Evolutionary conservation across 2,113 vertebrate species (phyloP), one percentile per base, ranked within the genome.

Genomic region (Albula glossodonta): DNA sequence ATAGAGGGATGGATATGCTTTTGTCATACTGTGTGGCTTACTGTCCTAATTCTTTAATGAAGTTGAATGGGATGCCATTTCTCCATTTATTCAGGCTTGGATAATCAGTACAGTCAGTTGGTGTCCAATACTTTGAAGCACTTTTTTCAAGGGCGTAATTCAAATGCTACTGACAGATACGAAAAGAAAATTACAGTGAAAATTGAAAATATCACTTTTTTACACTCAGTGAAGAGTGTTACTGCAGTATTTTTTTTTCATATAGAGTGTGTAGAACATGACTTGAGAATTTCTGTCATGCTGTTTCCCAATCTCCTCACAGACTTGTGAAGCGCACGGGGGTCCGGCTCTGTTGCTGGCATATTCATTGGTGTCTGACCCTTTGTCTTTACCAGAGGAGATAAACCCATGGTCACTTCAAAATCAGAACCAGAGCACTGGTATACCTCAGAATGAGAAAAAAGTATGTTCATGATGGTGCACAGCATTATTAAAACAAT

Each of bases 31-130:
- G 31, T 41, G 12, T 60, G 53, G 81, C 4, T 41, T 41, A 82
- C n/a, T 11, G n/a, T 81, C 57, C 15, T 57, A 41, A 9, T 31
- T 9, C n/a, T 60, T 12, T 41, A 57, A 31, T 60, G 7, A 82
- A 57, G 19, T 57, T 83, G 56, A 82, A 81, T 9, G 15, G 80
- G 15, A 80, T 60, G 53, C 2, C 53, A 57, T 82, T 82, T 83
- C 53, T 83, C 53, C 31, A 51, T 80, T 51, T 63, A 83, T 48
- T 83, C 56, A 41, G 53, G 51, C 53, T 41, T 82, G 51, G 50
- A 57, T 7, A 41, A 13, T 57, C n/a, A 63, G 22, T 66, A 66
- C 9, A 83, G 56, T 83, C 25, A 60, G 25, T 48, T 31, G 22
- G 70, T n/a, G 25, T 10, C 11, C 31, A 63, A 57, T 49, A 25